A percentile compares a stretch with the other conserved stretches of the same genome.
These are phyloP conservation scores for Myotis brandtii DNA, from an alignment of 2,113 vertebrate species.

Conservation along the genomic window DNA sequence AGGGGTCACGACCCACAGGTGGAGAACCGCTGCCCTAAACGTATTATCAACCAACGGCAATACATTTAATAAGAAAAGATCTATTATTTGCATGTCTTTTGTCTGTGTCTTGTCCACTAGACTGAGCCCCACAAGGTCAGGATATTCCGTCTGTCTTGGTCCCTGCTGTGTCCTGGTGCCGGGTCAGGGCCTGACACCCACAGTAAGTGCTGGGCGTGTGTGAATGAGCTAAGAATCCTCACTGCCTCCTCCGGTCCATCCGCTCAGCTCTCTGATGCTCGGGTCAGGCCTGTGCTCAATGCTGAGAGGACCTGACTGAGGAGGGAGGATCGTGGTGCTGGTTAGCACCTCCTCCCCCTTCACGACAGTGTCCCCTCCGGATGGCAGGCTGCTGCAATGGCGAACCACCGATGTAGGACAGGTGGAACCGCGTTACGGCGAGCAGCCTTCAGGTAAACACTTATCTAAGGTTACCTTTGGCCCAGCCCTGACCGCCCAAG, in stretches of 20 bases:
- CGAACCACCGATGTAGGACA: rapidly evolving
- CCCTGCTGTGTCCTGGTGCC: not conserved
- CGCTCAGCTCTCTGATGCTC: too few relatives aligned
- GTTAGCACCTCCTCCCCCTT: not conserved
- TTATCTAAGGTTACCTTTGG: rapidly evolving
- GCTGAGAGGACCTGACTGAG: not conserved
- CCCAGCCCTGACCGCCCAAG: not conserved
- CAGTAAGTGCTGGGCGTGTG: rapidly evolving
- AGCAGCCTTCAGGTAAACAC: not conserved
- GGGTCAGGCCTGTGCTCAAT: rapidly evolving
- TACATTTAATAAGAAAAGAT: too few relatives aligned
- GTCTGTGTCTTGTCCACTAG: too few relatives aligned
- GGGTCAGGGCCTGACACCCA: not conserved
- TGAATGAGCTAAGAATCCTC: not conserved
- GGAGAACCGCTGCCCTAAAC: too few relatives aligned
- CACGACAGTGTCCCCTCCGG: rapidly evolving
- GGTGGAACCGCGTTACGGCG: rapidly evolving
- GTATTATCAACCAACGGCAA: not conserved
- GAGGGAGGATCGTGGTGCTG: rapidly evolving
- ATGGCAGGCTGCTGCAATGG: not conserved
- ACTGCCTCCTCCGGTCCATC: not conserved
- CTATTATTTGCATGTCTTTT: rapidly evolving
- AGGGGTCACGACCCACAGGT: too few relatives aligned
- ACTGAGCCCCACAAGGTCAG: too few relatives aligned
- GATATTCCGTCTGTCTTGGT: not conserved